These are phyloP conservation scores for Strigops habroptila DNA, from an alignment of 2,113 vertebrate species.

Conservation along the genomic window DNA sequence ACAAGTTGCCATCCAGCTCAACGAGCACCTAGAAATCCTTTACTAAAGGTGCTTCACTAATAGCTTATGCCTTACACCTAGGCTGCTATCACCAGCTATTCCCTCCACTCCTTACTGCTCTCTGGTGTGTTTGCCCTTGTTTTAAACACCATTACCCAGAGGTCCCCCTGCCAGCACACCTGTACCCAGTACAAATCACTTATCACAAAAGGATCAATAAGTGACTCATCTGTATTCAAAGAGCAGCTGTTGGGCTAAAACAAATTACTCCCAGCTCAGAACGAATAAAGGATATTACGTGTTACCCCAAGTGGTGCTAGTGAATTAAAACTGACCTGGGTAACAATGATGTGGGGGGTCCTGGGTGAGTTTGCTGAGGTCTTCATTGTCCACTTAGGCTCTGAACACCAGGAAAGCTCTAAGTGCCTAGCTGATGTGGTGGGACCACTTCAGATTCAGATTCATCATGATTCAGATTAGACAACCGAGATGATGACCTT, in stretches of 20 bases:
- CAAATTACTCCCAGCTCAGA: background rate
- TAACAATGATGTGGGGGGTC: background rate
- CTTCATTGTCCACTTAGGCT: background rate
- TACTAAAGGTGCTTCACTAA: background rate
- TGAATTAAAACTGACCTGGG: background rate
- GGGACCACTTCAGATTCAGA: background rate
- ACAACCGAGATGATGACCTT: background rate
- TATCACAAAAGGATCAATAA: too few relatives aligned
- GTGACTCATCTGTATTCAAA: background rate
- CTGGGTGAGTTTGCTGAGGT: background rate
- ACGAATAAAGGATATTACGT: background rate
- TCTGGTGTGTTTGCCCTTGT: rapidly evolving
- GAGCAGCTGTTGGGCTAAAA: background rate
- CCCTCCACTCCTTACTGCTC: rapidly evolving
- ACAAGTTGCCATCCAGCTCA: background rate
- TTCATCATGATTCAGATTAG: background rate
- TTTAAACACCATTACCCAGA: background rate
- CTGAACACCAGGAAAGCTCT: background rate
- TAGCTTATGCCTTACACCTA: rapidly evolving
- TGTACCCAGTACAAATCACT: background rate
- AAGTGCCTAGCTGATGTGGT: background rate
- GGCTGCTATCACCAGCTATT: rapidly evolving
- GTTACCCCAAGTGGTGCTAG: background rate
- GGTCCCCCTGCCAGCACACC: rapidly evolving
- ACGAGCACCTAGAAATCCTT: background rate